Evolutionary conservation across 2,888 invertebrate genomes (phyloP).

Genomic region (Heteromyza rotundicornis): DNA sequence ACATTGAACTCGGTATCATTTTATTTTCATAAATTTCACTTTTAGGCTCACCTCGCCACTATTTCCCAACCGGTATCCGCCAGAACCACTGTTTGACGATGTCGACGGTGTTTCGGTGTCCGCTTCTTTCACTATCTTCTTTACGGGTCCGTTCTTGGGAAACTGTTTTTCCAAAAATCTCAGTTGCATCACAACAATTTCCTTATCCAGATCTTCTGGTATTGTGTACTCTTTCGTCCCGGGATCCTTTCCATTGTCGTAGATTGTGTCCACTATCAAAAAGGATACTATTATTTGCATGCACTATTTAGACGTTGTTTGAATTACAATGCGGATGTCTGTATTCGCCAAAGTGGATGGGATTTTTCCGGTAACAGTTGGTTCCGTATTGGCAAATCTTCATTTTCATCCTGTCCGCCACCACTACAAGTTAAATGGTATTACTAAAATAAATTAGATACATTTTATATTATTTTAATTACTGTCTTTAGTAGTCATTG

Average conservation of each 20-base stretch:
- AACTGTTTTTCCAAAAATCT: conserved; percentile 63
- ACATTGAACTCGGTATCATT: background rate
- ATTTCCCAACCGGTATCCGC: conserved; percentile 5
- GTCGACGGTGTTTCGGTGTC: background rate
- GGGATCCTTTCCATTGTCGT: conserved; percentile 63
- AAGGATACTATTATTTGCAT: background rate
- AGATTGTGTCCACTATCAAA: conserved; percentile 70
- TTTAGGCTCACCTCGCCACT: background rate
- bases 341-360: conserved; percentile 82
- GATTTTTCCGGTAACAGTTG: conserved; percentile 83
- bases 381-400: conserved; percentile 76
- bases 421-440: background rate
- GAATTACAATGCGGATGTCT: conserved; percentile 77
- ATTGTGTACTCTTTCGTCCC: conserved; percentile 64
- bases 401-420: conserved; percentile 28
- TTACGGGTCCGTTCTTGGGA: conserved; percentile 41
- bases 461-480: too few relatives aligned
- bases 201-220: conserved; percentile 65
- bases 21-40: background rate
- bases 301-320: background rate
- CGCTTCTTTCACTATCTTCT: background rate
- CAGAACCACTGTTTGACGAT: background rate
- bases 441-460: too few relatives aligned
- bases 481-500: too few relatives aligned
- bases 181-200: conserved; percentile 70